phyloP scores from a whole-genome alignment of 2,888 invertebrate species.

The Eupithecia subumbrata region DNA sequence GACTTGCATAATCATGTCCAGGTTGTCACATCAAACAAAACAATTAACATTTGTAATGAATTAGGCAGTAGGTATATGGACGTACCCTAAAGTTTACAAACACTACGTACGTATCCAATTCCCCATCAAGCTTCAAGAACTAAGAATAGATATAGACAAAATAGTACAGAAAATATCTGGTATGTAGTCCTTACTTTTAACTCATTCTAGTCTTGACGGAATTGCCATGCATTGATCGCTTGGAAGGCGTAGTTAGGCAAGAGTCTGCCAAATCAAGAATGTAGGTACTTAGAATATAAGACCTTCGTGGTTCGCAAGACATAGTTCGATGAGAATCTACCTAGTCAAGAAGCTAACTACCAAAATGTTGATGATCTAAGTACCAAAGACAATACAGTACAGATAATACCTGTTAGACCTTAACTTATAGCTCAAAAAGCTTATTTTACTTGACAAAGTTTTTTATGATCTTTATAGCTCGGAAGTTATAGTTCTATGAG shows the following conservation, averaged over 20 bases:
- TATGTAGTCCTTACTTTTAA: slow-evolving; percentile 24
- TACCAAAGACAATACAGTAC: not conserved
- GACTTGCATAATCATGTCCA: not conserved
- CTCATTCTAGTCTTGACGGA: slow-evolving; percentile 87
- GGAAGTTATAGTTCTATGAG: slow-evolving; percentile 88
- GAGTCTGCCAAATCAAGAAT: no score
- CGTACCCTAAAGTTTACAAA: not conserved
- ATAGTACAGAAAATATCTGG: not conserved
- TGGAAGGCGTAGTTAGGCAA: no score
- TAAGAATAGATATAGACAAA: not conserved
- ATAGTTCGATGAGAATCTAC: no score
- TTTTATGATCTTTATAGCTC: slow-evolving; percentile 88
- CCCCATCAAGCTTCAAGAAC: not conserved
- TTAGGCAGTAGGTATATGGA: not conserved
- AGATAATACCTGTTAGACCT: not conserved
- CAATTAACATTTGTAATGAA: not conserved
- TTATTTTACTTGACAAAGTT: slow-evolving; percentile 85
- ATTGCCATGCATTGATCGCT: slow-evolving; percentile 84
- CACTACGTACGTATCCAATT: not conserved
- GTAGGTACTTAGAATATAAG: no score
- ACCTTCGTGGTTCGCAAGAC: no score
- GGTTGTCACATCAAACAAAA: not conserved
- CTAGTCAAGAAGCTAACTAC: no score
- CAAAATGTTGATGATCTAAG: no score
- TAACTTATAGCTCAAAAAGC: slow-evolving; percentile 69